Conservation (phyloP, 2,888 invertebrate species). For the Apodemia zela region DNA sequence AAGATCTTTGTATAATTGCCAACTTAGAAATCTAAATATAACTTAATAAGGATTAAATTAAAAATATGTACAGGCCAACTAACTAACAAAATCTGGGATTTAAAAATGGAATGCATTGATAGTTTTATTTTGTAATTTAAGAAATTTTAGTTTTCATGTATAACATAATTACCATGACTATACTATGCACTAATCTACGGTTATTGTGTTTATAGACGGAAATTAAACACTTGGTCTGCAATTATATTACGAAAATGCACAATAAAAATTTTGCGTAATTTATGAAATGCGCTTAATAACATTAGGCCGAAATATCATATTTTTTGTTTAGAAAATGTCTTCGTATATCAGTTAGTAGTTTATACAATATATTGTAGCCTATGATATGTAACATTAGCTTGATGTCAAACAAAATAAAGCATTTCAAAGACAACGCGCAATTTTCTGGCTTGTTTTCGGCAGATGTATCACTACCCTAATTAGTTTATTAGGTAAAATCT, state of each 20-base stretch:
- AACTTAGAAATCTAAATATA: slow-evolving; percentile 7
- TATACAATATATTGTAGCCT: neutral
- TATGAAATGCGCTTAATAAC: neutral
- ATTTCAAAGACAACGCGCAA: no score
- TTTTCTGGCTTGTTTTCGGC: no score
- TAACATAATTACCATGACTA: neutral
- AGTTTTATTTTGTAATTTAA: neutral
- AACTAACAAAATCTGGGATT: neutral
- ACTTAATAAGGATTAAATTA: slow-evolving; percentile 1
- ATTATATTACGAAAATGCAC: neutral
- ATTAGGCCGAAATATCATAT: neutral
- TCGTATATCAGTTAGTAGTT: neutral
- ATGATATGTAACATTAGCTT: no score
- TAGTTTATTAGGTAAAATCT: no score
- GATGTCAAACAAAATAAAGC: no score
- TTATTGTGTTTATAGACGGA: neutral
- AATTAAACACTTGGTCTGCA: neutral
- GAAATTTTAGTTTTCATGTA: neutral
- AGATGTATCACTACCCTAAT: no score
- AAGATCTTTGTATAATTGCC: neutral
- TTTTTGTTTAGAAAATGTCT: neutral
- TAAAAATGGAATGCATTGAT: neutral
- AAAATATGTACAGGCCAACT: neutral
- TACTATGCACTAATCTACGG: neutral
- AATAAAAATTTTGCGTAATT: neutral